phyloP scores from a whole-genome alignment of 2,888 invertebrate genomes.

The Drosophila austrosaltans region DNA sequence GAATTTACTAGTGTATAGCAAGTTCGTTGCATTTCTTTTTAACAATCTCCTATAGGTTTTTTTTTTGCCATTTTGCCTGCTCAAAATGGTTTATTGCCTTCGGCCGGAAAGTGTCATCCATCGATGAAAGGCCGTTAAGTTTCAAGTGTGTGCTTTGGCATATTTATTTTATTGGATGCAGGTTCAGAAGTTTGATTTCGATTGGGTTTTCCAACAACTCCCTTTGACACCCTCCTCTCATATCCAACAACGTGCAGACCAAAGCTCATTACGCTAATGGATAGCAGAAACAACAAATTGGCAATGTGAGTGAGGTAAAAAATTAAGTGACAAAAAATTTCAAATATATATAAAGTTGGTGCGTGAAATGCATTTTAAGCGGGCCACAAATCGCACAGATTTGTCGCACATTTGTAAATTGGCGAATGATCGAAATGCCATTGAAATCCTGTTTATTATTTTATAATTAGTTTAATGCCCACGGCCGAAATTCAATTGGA shows the following conservation, averaged over 20 bases:
- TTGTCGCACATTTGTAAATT: conserved; percentile 69
- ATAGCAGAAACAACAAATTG: conserved; percentile 31
- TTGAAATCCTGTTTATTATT: conserved; percentile 73
- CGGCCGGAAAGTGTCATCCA: conserved; percentile 72
- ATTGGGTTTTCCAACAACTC: conserved; percentile 21
- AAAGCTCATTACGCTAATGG: conserved; percentile 77
- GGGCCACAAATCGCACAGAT: conserved; percentile 59
- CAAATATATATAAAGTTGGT: conserved; percentile 72
- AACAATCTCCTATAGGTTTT: neutral
- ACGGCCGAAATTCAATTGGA: conserved; percentile 56
- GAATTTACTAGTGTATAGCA: neutral
- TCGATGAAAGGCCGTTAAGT: conserved; percentile 73
- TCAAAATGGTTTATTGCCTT: conserved; percentile 74
- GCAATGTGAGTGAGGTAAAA: neutral
- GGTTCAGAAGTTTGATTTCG: conserved; percentile 25
- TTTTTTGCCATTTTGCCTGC: conserved; percentile 28
- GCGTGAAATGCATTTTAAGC: conserved; percentile 64
- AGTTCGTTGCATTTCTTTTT: neutral
- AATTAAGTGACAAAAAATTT: conserved; percentile 23
- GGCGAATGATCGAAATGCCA: conserved; percentile 57
- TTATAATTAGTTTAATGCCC: conserved; percentile 69
- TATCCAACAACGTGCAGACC: conserved; percentile 10
- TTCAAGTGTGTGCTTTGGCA: conserved; percentile 54
- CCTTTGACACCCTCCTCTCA: neutral
- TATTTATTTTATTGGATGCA: conserved; percentile 43